Percentiles rank a stretch among this genome's conserved stretches.
phyloP scores from a whole-genome alignment of 1,140 invertebrate species.

The Pristionchus pacificus region DNA sequence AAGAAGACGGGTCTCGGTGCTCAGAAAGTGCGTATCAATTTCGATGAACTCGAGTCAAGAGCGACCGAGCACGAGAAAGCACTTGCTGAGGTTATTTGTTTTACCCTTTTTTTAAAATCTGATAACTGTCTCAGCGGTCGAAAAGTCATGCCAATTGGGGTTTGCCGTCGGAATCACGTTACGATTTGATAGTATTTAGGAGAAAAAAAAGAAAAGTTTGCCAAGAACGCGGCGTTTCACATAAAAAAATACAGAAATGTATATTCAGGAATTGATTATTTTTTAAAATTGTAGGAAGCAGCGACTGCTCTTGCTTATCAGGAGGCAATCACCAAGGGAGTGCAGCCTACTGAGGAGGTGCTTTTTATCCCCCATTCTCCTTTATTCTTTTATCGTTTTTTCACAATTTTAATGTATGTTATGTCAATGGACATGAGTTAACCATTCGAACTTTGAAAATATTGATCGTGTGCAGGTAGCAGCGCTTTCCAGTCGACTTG shows the following conservation, averaged over 20 bases:
- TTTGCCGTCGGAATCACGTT: too few species aligned
- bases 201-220: too few species aligned
- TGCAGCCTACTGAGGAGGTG: too few species aligned
- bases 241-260: too few species aligned
- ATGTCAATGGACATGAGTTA: neutral
- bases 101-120: neutral
- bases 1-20: constrained; percentile 88
- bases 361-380: too few species aligned
- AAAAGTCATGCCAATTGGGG: neutral
- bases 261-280: too few species aligned
- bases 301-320: neutral
- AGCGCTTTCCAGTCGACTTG: neutral
- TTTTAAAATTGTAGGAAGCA: too few species aligned
- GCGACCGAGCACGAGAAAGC: constrained; percentile 70
- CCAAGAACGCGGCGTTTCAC: too few species aligned
- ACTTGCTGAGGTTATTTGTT: constrained; percentile 42
- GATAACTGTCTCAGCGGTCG: neutral
- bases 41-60: constrained; percentile 87
- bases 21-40: constrained; percentile 84
- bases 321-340: neutral
- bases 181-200: too few species aligned
- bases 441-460: neutral
- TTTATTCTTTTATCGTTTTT: too few species aligned
- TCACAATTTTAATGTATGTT: too few species aligned
- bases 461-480: neutral